Evolutionary conservation across 2,113 vertebrate genomes (phyloP).

Genomic region (Neodontobutis hainanensis): DNA sequence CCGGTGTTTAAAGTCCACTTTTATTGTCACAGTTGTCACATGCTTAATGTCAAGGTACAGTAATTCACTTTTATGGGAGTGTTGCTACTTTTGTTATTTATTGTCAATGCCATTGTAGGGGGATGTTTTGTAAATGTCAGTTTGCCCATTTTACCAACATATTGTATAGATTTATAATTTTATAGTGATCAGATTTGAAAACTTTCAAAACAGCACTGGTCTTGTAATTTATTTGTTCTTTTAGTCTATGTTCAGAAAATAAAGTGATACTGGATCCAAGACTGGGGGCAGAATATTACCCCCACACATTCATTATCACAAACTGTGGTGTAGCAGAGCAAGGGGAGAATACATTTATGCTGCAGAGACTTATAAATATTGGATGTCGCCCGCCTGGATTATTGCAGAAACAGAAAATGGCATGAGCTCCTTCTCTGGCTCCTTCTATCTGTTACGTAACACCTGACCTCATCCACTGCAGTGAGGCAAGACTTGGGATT

Average conservation of each 20-base stretch:
- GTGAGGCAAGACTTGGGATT: slow-evolving; percentile 75
- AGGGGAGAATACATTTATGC: slow-evolving; percentile 59
- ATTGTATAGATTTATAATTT: no score
- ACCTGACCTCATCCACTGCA: slow-evolving; percentile 67
- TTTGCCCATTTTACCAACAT: no score
- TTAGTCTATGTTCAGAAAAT: background rate
- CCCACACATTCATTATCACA: slow-evolving; percentile 21
- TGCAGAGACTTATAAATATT: slow-evolving; percentile 74
- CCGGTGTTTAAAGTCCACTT: background rate
- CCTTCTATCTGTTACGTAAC: slow-evolving; percentile 68
- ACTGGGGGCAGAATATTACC: slow-evolving; percentile 30
- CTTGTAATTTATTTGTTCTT: no score
- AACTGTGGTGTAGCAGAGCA: slow-evolving; percentile 29
- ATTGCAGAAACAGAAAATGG: slow-evolving; percentile 51
- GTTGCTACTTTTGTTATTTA: background rate
- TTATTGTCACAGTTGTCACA: slow-evolving; percentile 14
- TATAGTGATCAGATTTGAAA: no score
- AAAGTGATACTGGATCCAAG: background rate
- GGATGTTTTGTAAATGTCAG: no score
- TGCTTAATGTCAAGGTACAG: slow-evolving; percentile 21
- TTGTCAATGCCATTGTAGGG: background rate
- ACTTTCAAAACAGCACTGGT: no score
- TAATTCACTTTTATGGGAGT: slow-evolving; percentile 16
- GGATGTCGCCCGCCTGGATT: slow-evolving; percentile 40
- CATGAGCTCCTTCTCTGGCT: slow-evolving; percentile 55